These are phyloP conservation scores for Trimorus sp. DNA, from an alignment of 2,888 invertebrate species.

Conservation along the genomic window DNA sequence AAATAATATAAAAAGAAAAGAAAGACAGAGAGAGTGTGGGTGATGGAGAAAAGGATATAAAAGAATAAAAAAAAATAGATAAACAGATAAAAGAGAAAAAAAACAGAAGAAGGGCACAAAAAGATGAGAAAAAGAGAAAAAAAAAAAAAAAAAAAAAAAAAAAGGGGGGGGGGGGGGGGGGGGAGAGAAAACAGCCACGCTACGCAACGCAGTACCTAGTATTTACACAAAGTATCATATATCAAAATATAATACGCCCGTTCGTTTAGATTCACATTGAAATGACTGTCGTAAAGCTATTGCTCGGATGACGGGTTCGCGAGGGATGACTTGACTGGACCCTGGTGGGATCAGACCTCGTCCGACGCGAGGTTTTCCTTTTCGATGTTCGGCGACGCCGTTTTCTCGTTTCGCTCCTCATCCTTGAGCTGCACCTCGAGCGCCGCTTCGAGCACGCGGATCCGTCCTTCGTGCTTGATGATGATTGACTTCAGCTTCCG, in stretches of 20 bases:
- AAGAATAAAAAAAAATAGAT: background rate
- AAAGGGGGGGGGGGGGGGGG: constrained; percentile 23
- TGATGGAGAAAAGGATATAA: no score
- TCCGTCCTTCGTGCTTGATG: constrained; percentile 95
- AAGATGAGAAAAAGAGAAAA: no score
- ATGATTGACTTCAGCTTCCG: constrained; percentile 96
- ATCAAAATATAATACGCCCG: constrained; percentile 81
- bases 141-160: constrained; percentile 5
- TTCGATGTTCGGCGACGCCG: constrained; percentile 73
- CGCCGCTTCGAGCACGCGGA: constrained; percentile 89
- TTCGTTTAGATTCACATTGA: constrained; percentile 74
- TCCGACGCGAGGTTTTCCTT: constrained; percentile 79
- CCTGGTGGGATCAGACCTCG: constrained; percentile 76
- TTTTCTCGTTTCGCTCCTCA: constrained; percentile 79
- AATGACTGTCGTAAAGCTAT: constrained; percentile 72
- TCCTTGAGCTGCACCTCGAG: constrained; percentile 81
- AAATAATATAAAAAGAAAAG: constrained; percentile 35
- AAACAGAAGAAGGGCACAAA: constrained; percentile 52
- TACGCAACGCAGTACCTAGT: constrained; percentile 77
- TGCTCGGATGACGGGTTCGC: constrained; percentile 69
- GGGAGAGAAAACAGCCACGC: constrained; percentile 70
- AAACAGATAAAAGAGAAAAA: no score
- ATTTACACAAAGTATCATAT: constrained; percentile 81
- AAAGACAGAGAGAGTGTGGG: no score
- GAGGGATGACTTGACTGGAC: constrained; percentile 45